These are phyloP conservation scores for Ophioninae sp. DNA, from an alignment of 2,888 invertebrate species.

Conservation along the genomic window DNA sequence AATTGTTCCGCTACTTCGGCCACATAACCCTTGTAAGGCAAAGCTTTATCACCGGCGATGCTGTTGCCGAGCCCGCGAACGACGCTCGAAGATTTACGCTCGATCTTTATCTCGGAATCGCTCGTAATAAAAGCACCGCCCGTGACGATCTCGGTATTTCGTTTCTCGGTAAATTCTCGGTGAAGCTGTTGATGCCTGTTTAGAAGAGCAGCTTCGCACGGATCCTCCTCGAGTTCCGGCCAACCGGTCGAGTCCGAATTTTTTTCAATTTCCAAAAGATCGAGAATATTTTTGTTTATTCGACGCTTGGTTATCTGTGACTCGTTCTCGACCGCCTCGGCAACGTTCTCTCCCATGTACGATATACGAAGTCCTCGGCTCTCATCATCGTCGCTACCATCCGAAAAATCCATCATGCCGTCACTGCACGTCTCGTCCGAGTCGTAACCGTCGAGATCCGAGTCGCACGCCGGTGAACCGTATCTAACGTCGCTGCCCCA, in stretches of 20 bases:
- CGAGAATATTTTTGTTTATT: constrained; percentile 75
- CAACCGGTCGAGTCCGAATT: constrained; percentile 71
- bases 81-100: constrained; percentile 67
- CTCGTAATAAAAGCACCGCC: constrained; percentile 72
- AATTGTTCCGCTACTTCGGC: constrained; percentile 72
- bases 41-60: constrained; percentile 1
- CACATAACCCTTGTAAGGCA: constrained; percentile 71
- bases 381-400: constrained; percentile 80
- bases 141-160: constrained; percentile 81
- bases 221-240: constrained; percentile 58
- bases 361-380: constrained; percentile 88
- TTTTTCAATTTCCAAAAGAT: constrained; percentile 74
- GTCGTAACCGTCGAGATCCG: constrained; percentile 83
- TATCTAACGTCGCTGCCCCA: constrained; percentile 81
- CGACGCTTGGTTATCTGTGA: constrained; percentile 74
- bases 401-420: constrained; percentile 80
- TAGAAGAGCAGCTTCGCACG: constrained; percentile 68
- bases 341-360: constrained; percentile 92
- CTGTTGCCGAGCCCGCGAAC: not conserved
- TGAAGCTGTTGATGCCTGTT: constrained; percentile 76
- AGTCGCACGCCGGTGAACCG: constrained; percentile 82
- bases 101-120: constrained; percentile 73
- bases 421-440: constrained; percentile 82
- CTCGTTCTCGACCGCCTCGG: constrained; percentile 89
- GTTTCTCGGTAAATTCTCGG: constrained; percentile 78